A percentile compares a stretch with the other conserved stretches of the same genome.
phyloP scores from a whole-genome alignment of 2,113 vertebrate genomes.

The Bambusicola thoracicus region DNA sequence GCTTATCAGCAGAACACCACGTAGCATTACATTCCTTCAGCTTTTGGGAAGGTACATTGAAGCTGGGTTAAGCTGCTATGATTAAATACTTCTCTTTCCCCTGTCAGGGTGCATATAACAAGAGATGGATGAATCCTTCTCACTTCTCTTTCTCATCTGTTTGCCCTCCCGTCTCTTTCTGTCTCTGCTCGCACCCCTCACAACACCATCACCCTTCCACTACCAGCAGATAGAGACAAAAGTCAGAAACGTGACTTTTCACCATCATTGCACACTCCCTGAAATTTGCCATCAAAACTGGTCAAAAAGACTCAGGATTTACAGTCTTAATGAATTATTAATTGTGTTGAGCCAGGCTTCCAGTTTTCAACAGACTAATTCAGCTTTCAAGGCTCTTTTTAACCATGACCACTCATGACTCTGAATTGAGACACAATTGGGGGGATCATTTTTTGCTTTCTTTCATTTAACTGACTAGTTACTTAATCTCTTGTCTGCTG shows the following conservation, averaged over 20 bases:
- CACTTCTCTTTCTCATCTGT: slow-evolving; percentile 27
- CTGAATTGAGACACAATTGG: neutral
- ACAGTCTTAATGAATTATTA: slow-evolving; percentile 69
- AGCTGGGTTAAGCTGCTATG: slow-evolving; percentile 83
- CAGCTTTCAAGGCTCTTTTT: slow-evolving; percentile 54
- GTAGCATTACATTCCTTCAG: slow-evolving; percentile 79
- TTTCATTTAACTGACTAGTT: slow-evolving; percentile 35
- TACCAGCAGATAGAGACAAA: slow-evolving; percentile 64
- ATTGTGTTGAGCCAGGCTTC: slow-evolving; percentile 42
- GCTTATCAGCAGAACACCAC: slow-evolving; percentile 85
- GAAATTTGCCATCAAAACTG: slow-evolving; percentile 40
- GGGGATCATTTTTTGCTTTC: slow-evolving; percentile 29
- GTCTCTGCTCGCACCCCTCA: neutral
- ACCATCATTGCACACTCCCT: slow-evolving; percentile 31
- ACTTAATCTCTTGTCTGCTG: slow-evolving; percentile 9
- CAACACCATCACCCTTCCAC: slow-evolving; percentile 24
- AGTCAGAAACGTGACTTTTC: slow-evolving; percentile 12
- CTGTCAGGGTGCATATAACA: slow-evolving; percentile 78
- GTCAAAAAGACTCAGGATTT: slow-evolving; percentile 37
- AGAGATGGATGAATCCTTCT: slow-evolving; percentile 76
- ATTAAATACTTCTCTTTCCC: slow-evolving; percentile 82
- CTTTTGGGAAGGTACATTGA: slow-evolving; percentile 82
- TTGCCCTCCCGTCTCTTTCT: slow-evolving; percentile 31
- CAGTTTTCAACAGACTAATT: slow-evolving; percentile 63
- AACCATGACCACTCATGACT: slow-evolving; percentile 33